These are phyloP conservation scores for Poecile montanus DNA, from an alignment of 2,797 vertebrate species.

Conservation along the genomic window DNA sequence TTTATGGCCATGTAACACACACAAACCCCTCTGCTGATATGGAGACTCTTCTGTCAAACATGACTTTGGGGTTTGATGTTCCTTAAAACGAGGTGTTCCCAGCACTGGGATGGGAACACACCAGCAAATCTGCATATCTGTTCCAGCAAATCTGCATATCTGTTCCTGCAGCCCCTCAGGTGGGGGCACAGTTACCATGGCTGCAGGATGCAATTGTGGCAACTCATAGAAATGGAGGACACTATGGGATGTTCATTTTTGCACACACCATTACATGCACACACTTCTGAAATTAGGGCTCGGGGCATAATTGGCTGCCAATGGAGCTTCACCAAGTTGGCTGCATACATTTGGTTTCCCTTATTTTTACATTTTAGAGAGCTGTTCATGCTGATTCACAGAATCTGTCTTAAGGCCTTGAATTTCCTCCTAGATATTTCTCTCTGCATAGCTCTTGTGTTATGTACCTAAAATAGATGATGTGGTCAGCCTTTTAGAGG, in stretches of 20 bases:
- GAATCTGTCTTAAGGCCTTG: neutral
- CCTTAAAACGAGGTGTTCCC: neutral
- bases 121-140: neutral
- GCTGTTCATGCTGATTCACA: neutral
- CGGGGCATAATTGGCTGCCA: neutral
- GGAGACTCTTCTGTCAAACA: neutral
- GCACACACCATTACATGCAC: constrained; percentile 44
- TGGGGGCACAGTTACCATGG: constrained; percentile 31
- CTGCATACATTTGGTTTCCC: neutral
- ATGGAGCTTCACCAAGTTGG: constrained; percentile 35
- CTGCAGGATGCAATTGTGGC: constrained; percentile 16
- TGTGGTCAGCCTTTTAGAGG: neutral
- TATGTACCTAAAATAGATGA: neutral
- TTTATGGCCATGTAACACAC: neutral
- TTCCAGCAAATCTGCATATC: neutral
- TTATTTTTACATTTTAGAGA: neutral
- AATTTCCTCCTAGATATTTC: neutral
- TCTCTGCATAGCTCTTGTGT: neutral
- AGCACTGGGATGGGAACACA: neutral
- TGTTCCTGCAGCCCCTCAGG: neutral
- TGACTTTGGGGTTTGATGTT: neutral
- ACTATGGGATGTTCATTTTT: constrained; percentile 39
- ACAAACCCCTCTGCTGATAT: rapidly evolving
- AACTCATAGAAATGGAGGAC: neutral
- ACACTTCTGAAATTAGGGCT: constrained; percentile 30